Percentiles rank a stretch among this genome's conserved stretches.
These are phyloP conservation scores for Palythoa grandis DNA, from an alignment of 92 coral and sea anemone genomes.

Conservation along the genomic window DNA sequence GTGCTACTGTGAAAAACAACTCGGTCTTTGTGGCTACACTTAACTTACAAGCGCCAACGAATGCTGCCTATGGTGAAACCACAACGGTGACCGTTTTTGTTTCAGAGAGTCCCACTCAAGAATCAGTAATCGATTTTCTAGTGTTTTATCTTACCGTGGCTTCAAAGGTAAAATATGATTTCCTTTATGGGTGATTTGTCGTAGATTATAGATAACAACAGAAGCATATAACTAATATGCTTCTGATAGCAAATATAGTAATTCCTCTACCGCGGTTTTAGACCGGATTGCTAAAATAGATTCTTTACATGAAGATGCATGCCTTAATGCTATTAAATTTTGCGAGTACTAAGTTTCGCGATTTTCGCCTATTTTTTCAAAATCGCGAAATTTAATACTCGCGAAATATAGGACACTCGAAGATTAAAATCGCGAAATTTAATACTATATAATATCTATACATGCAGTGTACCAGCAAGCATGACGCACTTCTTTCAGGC, in stretches of 20 bases:
- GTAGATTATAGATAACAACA: not conserved
- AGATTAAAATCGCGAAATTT: no score
- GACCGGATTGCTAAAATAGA: not conserved
- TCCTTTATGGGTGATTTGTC: not conserved
- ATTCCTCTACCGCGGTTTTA: not conserved
- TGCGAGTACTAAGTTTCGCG: no score
- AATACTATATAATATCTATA: no score
- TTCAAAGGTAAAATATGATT: constrained; percentile 46
- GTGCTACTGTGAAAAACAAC: constrained; percentile 1
- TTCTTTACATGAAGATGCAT: no score
- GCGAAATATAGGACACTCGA: no score
- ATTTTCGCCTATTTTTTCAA: no score
- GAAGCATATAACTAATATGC: no score
- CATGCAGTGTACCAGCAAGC: no score
- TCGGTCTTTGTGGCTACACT: not conserved
- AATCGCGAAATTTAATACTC: no score
- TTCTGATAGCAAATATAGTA: no score
- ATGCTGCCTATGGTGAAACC: constrained; percentile 54
- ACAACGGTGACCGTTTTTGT: constrained; percentile 55
- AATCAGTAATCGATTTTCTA: constrained; percentile 43
- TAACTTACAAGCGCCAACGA: constrained; percentile 10
- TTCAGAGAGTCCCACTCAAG: constrained; percentile 41
- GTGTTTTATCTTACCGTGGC: constrained; percentile 63
- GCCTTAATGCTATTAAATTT: no score
- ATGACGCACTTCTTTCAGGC: no score